Conservation (phyloP, 2,113 vertebrate genomes). For the Microtus oregoni region DNA sequence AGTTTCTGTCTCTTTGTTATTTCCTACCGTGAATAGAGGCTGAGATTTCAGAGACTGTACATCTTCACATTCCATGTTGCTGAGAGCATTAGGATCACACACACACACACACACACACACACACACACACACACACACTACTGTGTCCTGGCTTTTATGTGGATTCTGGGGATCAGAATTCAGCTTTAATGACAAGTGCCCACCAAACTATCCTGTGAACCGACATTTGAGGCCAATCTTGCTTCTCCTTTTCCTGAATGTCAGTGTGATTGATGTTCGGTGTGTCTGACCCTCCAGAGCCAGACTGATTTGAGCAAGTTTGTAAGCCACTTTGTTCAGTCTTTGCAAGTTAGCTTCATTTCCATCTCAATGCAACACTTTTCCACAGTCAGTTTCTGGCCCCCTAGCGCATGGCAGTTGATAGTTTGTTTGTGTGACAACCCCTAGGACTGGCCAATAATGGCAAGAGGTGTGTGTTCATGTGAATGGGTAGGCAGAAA, state of each 20-base stretch:
- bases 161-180: background rate
- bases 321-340: background rate
- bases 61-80: background rate
- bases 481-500: background rate
- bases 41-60: too few species aligned
- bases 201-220: background rate
- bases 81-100: background rate
- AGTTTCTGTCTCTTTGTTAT: background rate
- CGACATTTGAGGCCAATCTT: background rate
- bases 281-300: too few species aligned
- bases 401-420: background rate
- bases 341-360: background rate
- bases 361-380: background rate
- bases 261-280: background rate
- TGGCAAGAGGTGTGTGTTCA: background rate
- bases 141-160: background rate
- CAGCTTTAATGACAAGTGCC: background rate
- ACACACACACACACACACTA: too few species aligned
- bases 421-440: background rate
- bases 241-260: background rate
- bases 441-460: background rate
- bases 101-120: too few species aligned
- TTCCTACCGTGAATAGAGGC: background rate
- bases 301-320: background rate
- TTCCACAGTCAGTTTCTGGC: background rate